Evolutionary conservation across 2,113 vertebrate species (phyloP).

Genomic region (Agelaius phoeniceus): DNA sequence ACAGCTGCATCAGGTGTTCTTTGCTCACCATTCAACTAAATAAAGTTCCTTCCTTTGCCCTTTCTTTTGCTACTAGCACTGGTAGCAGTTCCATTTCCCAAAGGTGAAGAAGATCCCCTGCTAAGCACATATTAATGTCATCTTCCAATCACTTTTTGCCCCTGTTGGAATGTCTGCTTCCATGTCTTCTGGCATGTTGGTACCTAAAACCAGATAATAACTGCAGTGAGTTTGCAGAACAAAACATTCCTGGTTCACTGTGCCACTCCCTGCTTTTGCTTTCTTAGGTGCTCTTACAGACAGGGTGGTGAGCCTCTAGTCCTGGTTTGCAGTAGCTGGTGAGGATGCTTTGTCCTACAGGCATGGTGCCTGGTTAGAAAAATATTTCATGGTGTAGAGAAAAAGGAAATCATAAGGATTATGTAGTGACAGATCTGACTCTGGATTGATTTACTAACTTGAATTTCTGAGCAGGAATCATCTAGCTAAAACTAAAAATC

Average conservation of each 20-base stretch:
- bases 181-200: neutral
- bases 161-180: neutral
- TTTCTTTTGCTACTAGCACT: neutral
- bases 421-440: neutral
- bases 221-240: neutral
- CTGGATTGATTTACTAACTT: neutral
- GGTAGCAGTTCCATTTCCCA: neutral
- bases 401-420: neutral
- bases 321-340: neutral
- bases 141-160: neutral
- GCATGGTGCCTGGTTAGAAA: neutral
- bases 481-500: neutral
- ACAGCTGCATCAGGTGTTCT: neutral
- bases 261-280: neutral
- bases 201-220: neutral
- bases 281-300: neutral
- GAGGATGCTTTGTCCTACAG: neutral
- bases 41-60: neutral
- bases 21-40: neutral
- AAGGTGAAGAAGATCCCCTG: neutral
- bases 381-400: neutral
- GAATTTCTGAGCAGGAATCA: neutral
- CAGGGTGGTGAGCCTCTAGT: neutral
- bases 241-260: neutral
- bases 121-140: neutral